Conservation (phyloP, 2,888 invertebrate species). For the Chrysotoxum bicinctum region DNA sequence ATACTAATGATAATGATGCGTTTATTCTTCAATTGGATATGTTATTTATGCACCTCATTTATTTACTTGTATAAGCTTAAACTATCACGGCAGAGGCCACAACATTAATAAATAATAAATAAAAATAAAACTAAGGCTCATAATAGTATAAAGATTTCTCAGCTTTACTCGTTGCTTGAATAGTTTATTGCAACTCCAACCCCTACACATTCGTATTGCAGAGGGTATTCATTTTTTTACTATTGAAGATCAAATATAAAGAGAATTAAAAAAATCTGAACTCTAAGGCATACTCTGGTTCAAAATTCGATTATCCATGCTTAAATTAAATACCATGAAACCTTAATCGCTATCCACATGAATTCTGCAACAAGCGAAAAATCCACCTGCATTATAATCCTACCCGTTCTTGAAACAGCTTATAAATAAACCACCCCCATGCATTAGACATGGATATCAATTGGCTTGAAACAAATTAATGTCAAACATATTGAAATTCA, state of each 20-base stretch:
- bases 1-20: too few relatives aligned
- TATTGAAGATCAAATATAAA: background rate
- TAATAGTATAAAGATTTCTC: too few relatives aligned
- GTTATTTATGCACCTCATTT: too few relatives aligned
- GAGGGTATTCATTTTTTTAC: background rate
- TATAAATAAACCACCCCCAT: conserved; percentile 80
- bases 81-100: too few relatives aligned
- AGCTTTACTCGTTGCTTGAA: too few relatives aligned
- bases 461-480: conserved; percentile 77
- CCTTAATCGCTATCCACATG: conserved; percentile 43
- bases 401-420: conserved; percentile 66
- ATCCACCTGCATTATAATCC: conserved; percentile 61
- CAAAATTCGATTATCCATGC: conserved; percentile 53
- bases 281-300: conserved; percentile 30
- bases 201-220: too few relatives aligned
- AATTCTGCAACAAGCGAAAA: conserved; percentile 18
- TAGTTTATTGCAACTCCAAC: too few relatives aligned
- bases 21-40: too few relatives aligned
- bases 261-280: background rate
- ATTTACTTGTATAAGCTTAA: too few relatives aligned
- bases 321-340: conserved; percentile 69
- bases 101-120: too few relatives aligned
- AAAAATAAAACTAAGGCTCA: too few relatives aligned
- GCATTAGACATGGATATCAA: conserved; percentile 76
- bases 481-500: conserved; percentile 76